Base-by-base conservation (phyloP, 2,888 invertebrate genomes). In the Trissolcus brochymenae region DNA sequence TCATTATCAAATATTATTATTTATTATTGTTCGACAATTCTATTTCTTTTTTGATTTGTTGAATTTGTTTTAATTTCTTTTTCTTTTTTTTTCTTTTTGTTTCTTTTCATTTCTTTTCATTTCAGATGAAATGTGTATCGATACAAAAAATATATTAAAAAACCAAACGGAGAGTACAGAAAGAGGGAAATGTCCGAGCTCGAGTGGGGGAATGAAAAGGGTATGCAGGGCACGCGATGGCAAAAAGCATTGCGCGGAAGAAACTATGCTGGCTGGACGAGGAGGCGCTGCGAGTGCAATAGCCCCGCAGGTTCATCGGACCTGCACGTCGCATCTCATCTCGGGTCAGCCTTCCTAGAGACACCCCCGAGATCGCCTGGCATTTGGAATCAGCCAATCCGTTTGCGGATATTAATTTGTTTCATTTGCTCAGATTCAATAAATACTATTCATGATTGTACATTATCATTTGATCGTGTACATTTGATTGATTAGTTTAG, bases 231-330 rank as follows among this genome's bases (percentile, higher is more conserved):
- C 85, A 85, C 86, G 85, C 86, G 87, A 87, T 82, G 80, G 82
- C 85, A 84, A 84, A 59, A 66, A 65, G 84, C 84, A 85, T 84
- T 81, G 82, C 76, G 81, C 80, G 84, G 83, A 83, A 86, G 80
- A 80, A 67, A 70, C 59, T 64, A 73, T 51, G 11, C 35, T 35
- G 35, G 35, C 35, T 64, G 66, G 49, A 35, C 62, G 50, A 35
- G 35, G 35, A 35, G 80, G 74, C 59, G 68, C 7, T 35, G 35
- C 35, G 85, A 84, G 86, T 85, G 84, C 87, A 82, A 85, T 86
- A 86, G 85, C 85, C 85, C 82, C 86, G 82, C 82, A 86, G 85
- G 87, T 87, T 87, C 87, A 87, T 87, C 84, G 86, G 86, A 87
- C 87, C 83, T 82, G 82, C 46, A 46, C 46, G 46, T 16, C 46